Conservation (phyloP, 2,888 invertebrate genomes). For the Aleiodes leptofemur region DNA sequence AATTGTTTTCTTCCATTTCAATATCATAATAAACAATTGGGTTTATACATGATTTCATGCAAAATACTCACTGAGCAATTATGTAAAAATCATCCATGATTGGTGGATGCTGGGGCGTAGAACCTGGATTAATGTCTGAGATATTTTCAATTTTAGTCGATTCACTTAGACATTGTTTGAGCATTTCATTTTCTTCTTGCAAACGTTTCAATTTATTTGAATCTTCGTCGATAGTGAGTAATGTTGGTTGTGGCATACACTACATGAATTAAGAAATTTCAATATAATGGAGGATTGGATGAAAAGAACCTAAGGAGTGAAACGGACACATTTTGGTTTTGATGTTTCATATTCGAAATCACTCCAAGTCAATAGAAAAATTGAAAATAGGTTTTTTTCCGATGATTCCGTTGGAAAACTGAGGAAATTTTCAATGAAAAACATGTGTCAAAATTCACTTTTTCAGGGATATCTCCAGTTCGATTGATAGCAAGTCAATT, state of each 20-base stretch:
- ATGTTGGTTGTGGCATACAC: constrained; percentile 91
- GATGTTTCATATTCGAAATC: too few relatives aligned
- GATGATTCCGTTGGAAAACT: too few relatives aligned
- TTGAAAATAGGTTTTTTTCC: too few relatives aligned
- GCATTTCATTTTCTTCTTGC: constrained; percentile 88
- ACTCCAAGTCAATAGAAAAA: too few relatives aligned
- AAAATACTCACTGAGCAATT: constrained; percentile 83
- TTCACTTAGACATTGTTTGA: constrained; percentile 79
- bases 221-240: constrained; percentile 92
- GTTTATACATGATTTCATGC: neutral
- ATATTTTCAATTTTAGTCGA: constrained; percentile 77
- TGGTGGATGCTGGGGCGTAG: constrained; percentile 85
- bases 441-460: too few relatives aligned
- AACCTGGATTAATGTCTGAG: constrained; percentile 80
- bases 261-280: constrained; percentile 72
- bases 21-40: neutral
- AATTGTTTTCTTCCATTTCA: constrained; percentile 11
- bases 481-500: too few relatives aligned
- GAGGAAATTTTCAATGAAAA: too few relatives aligned
- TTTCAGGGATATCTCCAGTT: too few relatives aligned
- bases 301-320: too few relatives aligned
- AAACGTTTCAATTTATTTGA: constrained; percentile 86
- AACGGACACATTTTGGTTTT: too few relatives aligned
- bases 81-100: constrained; percentile 95
- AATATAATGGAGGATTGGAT: neutral